A percentile compares a stretch with the other conserved stretches of the same genome.
Conservation (phyloP, 2,888 invertebrate genomes). For the Lathronympha strigana region DNA sequence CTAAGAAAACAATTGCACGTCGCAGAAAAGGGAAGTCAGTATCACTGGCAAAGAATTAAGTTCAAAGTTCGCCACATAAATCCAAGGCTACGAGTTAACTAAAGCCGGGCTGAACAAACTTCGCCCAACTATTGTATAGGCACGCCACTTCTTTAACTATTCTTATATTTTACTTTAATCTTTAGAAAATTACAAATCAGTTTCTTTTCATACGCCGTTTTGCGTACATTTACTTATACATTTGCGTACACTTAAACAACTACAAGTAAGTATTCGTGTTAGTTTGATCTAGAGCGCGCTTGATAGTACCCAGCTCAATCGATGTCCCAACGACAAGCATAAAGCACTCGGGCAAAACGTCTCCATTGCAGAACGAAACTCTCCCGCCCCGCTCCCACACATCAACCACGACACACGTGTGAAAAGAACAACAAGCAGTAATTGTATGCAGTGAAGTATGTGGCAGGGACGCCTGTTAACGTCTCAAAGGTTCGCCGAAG, state of each 20-base stretch:
- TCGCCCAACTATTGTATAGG: slow-evolving; percentile 60
- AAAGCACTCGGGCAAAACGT: slow-evolving; percentile 58
- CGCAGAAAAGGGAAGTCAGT: slow-evolving; percentile 64
- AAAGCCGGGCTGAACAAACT: slow-evolving; percentile 72
- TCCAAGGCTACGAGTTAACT: slow-evolving; percentile 73
- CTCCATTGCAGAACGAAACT: slow-evolving; percentile 54
- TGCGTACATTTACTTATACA: not conserved
- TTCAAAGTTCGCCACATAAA: slow-evolving; percentile 71
- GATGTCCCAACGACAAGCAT: slow-evolving; percentile 50
- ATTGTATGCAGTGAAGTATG: slow-evolving; percentile 53
- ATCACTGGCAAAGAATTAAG: slow-evolving; percentile 63
- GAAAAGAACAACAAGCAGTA: slow-evolving; percentile 55
- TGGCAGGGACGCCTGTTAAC: slow-evolving; percentile 47
- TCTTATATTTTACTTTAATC: slow-evolving; percentile 13
- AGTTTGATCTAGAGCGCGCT: slow-evolving; percentile 27
- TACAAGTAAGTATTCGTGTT: not conserved
- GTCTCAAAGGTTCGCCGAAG: slow-evolving; percentile 47
- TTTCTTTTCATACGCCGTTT: not conserved
- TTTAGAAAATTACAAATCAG: not conserved
- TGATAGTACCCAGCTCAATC: slow-evolving; percentile 42
- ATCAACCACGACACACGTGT: slow-evolving; percentile 50
- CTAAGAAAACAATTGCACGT: slow-evolving; percentile 60
- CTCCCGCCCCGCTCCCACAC: slow-evolving; percentile 54
- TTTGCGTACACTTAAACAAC: too few relatives aligned
- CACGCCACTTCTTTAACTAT: slow-evolving; percentile 42